Evolutionary conservation across 2,888 invertebrate genomes (phyloP).

Genomic region (Tachina fera): DNA sequence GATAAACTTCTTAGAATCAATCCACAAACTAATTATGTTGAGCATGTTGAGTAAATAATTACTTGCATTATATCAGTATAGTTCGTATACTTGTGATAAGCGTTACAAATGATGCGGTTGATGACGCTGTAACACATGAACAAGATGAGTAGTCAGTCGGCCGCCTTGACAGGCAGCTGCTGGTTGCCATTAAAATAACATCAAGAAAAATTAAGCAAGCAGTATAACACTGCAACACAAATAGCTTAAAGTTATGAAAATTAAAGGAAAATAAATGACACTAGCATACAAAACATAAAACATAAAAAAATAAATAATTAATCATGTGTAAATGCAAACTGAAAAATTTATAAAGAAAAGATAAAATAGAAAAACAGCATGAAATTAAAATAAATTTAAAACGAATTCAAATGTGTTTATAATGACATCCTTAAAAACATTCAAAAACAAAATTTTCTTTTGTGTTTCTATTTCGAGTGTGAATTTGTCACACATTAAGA

Average conservation of each 20-base stretch:
- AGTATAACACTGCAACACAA: neutral
- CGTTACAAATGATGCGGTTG: slow-evolving; percentile 68
- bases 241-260: slow-evolving; percentile 50
- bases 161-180: slow-evolving; percentile 52
- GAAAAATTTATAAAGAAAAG: slow-evolving; percentile 2
- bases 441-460: slow-evolving; percentile 19
- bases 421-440: slow-evolving; percentile 31
- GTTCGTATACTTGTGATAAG: slow-evolving; percentile 57
- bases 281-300: too few relatives aligned
- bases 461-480: slow-evolving; percentile 6
- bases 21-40: slow-evolving; percentile 69
- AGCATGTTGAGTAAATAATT: slow-evolving; percentile 67
- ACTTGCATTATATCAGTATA: slow-evolving; percentile 46
- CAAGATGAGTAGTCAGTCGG: slow-evolving; percentile 13
- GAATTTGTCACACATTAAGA: neutral
- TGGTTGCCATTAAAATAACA: slow-evolving; percentile 47
- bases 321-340: slow-evolving; percentile 33
- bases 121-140: slow-evolving; percentile 53
- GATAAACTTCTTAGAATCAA: slow-evolving; percentile 53
- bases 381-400: slow-evolving; percentile 43
- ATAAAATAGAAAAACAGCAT: neutral
- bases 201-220: neutral
- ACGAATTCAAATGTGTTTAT: slow-evolving; percentile 44
- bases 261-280: slow-evolving; percentile 31
- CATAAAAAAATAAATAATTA: slow-evolving; percentile 27